These are phyloP conservation scores for Zaprionus africanus DNA, from an alignment of 1,140 invertebrate genomes.

Conservation along the genomic window DNA sequence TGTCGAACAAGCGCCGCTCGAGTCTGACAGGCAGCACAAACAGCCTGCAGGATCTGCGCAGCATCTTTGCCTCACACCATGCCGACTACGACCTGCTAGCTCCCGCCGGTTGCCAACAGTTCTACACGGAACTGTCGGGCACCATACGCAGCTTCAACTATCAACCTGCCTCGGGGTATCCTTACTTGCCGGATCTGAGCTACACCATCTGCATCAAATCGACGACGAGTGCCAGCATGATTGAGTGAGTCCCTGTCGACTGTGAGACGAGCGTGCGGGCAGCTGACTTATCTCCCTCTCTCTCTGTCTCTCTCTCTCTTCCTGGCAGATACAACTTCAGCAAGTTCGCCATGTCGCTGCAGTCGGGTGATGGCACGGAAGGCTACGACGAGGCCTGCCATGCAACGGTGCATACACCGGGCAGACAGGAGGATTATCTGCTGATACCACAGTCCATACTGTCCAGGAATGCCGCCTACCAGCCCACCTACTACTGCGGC, in stretches of 20 bases:
- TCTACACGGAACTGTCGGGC: slow-evolving; percentile 86
- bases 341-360: slow-evolving; percentile 60
- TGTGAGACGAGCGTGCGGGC: not conserved
- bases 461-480: slow-evolving; percentile 71
- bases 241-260: slow-evolving; percentile 58
- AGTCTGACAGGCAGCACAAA: slow-evolving; percentile 46
- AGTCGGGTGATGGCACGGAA: slow-evolving; percentile 47
- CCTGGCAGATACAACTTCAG: slow-evolving; percentile 62
- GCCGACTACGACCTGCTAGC: slow-evolving; percentile 84
- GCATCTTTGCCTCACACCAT: slow-evolving; percentile 73
- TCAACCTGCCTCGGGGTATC: slow-evolving; percentile 80
- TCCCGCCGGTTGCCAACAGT: slow-evolving; percentile 88
- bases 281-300: not conserved
- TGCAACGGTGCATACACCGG: slow-evolving; percentile 55
- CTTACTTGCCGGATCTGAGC: slow-evolving; percentile 71
- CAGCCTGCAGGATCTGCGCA: slow-evolving; percentile 71
- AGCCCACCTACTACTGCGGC: slow-evolving; percentile 81
- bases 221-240: slow-evolving; percentile 56
- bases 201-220: slow-evolving; percentile 85
- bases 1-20: slow-evolving; percentile 37
- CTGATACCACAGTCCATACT: slow-evolving; percentile 84
- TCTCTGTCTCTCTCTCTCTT: not conserved
- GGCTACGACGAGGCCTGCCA: slow-evolving; percentile 73
- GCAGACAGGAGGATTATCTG: slow-evolving; percentile 85
- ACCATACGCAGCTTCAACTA: slow-evolving; percentile 88